These are phyloP conservation scores for Dendrophyllia cribrosa DNA, from an alignment of 64 coral and sea anemone species.

Conservation along the genomic window DNA sequence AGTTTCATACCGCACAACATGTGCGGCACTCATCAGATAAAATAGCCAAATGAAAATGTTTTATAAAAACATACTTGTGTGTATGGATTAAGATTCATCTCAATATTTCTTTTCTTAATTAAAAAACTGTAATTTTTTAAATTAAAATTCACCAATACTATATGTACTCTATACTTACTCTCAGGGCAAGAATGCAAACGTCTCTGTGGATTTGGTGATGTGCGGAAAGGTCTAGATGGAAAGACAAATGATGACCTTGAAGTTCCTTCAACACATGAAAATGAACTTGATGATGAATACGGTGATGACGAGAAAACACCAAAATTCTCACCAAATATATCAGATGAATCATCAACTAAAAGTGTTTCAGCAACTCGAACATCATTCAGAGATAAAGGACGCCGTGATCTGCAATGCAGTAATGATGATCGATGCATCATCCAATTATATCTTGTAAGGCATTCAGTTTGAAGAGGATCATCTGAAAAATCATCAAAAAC, in stretches of 20 bases:
- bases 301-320: background rate
- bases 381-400: constrained; percentile 28
- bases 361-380: background rate
- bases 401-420: background rate
- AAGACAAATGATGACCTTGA: background rate
- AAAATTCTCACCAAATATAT: background rate
- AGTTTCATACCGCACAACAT: too few relatives aligned
- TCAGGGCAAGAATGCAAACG: background rate
- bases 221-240: background rate
- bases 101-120: too few relatives aligned
- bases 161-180: background rate
- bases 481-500: background rate
- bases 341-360: background rate
- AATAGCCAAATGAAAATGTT: too few relatives aligned
- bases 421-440: background rate
- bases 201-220: constrained; percentile 14
- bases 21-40: too few relatives aligned
- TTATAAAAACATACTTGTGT: too few relatives aligned
- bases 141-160: background rate
- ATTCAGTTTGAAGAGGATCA: background rate
- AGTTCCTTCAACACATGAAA: background rate
- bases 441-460: background rate
- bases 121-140: too few relatives aligned
- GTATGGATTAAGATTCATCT: too few relatives aligned
- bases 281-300: constrained; percentile 7